phyloP scores from a whole-genome alignment of 2,888 invertebrate species.

The Leptopterna dolabrata region DNA sequence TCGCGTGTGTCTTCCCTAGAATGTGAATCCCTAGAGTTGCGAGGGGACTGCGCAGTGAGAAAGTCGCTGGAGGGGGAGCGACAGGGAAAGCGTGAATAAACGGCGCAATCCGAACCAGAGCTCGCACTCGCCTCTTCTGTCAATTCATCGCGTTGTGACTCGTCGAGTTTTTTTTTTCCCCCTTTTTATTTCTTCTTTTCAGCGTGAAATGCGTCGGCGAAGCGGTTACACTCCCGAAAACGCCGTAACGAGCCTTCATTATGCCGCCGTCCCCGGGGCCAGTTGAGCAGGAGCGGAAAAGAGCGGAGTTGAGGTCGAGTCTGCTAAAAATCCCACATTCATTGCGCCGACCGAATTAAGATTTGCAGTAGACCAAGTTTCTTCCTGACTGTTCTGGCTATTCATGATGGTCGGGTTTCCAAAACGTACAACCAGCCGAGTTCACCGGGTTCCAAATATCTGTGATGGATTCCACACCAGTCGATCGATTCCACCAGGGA shows the following conservation, averaged over 20 bases:
- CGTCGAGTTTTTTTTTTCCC: background rate
- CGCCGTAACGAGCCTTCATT: background rate
- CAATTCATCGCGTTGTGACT: background rate
- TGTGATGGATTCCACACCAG: no score
- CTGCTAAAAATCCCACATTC: no score
- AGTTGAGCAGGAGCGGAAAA: no score
- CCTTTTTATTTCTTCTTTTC: background rate
- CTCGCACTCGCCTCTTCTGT: background rate
- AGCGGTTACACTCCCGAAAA: background rate
- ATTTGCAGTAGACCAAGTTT: no score
- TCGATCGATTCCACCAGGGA: no score
- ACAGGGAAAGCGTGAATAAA: constrained; percentile 24
- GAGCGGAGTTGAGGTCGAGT: no score
- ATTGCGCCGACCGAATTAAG: no score
- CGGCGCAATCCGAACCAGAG: background rate
- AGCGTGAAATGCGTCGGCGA: constrained; percentile 10
- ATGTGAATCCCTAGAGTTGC: background rate
- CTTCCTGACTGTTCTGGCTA: no score
- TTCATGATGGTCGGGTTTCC: no score
- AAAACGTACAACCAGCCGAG: no score
- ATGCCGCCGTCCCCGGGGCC: background rate
- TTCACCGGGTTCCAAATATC: no score
- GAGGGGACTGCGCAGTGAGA: background rate
- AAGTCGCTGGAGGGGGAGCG: background rate
- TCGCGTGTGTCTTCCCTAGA: no score